Percentiles rank a stretch among this genome's conserved stretches.
Evolutionary conservation across 2,888 invertebrate species (phyloP).

Genomic region (Pachycephus smyrnensis): DNA sequence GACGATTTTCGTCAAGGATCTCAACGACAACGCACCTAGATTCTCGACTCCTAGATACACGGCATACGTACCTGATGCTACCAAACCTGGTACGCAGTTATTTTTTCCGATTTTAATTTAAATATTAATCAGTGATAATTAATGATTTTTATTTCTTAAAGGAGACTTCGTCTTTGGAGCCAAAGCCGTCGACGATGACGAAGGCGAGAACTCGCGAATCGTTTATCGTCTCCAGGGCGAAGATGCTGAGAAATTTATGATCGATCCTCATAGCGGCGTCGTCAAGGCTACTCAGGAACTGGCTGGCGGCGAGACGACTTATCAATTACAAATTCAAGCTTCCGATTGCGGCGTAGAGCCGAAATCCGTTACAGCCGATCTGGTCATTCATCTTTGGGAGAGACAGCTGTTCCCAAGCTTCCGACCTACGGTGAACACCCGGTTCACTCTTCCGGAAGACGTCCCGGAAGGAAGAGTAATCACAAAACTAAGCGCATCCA

Average conservation of each 20-base stretch:
- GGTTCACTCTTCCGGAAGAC: conserved; percentile 85
- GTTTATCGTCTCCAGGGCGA: conserved; percentile 82
- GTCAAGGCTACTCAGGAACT: conserved; percentile 83
- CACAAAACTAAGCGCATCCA: conserved; percentile 81
- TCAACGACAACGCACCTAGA: conserved; percentile 87
- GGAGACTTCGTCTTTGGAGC: conserved; percentile 91
- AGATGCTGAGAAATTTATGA: conserved; percentile 81
- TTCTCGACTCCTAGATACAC: conserved; percentile 82
- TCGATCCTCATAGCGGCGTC: conserved; percentile 87
- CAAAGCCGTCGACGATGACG: conserved; percentile 86
- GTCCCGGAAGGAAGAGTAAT: conserved; percentile 82
- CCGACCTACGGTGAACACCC: conserved; percentile 76
- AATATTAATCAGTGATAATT: conserved; percentile 8
- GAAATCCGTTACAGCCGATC: conserved; percentile 78
- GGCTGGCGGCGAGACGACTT: conserved; percentile 72
- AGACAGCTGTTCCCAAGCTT: conserved; percentile 86
- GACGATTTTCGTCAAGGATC: conserved; percentile 82
- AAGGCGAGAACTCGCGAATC: conserved; percentile 84
- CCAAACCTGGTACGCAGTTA: conserved; percentile 72
- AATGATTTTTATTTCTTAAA: conserved; percentile 34
- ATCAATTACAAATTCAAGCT: conserved; percentile 82
- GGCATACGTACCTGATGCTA: conserved; percentile 86
- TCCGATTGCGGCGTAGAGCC: conserved; percentile 82
- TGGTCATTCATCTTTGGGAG: conserved; percentile 82
- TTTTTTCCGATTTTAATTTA: conserved; percentile 3